A percentile compares a stretch with the other conserved stretches of the same genome.
Evolutionary conservation across 2,113 vertebrate species (phyloP).

Genomic region (Neolamprologus sp.): DNA sequence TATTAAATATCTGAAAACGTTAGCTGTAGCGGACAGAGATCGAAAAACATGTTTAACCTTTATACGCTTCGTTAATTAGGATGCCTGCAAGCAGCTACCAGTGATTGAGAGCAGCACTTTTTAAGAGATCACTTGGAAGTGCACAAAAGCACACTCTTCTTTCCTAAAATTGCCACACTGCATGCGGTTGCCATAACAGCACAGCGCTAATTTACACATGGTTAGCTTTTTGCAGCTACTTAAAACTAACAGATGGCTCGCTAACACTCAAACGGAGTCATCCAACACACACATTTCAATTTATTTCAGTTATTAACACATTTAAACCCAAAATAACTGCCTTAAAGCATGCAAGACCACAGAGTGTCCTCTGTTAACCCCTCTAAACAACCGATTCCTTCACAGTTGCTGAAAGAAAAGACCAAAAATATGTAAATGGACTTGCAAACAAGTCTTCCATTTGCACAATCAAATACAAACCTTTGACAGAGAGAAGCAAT

Average conservation of each 20-base stretch:
- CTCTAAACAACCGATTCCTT: not conserved
- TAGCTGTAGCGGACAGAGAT: not conserved
- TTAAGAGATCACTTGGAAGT: not conserved
- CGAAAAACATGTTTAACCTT: not conserved
- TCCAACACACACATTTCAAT: not conserved
- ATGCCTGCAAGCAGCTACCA: not conserved
- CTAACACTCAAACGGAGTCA: not conserved
- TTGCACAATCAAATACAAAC: not conserved
- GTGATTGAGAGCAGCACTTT: not conserved
- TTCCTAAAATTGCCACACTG: not conserved
- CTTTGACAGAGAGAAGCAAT: not conserved
- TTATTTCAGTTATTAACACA: not conserved
- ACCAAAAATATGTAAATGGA: not conserved
- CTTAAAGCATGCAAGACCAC: not conserved
- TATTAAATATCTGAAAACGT: not conserved
- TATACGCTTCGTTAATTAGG: not conserved
- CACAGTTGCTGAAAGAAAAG: not conserved
- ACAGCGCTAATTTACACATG: not conserved
- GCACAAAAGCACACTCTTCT: not conserved
- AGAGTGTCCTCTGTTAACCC: not conserved
- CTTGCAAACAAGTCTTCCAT: not conserved
- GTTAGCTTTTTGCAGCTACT: not conserved
- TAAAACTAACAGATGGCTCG: not conserved
- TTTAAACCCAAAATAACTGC: not conserved
- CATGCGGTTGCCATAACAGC: constrained; percentile 37